A percentile compares a stretch with the other conserved stretches of the same genome.
Evolutionary conservation across 2,888 invertebrate species (phyloP).

Genomic region (Pimpla rufipes): DNA sequence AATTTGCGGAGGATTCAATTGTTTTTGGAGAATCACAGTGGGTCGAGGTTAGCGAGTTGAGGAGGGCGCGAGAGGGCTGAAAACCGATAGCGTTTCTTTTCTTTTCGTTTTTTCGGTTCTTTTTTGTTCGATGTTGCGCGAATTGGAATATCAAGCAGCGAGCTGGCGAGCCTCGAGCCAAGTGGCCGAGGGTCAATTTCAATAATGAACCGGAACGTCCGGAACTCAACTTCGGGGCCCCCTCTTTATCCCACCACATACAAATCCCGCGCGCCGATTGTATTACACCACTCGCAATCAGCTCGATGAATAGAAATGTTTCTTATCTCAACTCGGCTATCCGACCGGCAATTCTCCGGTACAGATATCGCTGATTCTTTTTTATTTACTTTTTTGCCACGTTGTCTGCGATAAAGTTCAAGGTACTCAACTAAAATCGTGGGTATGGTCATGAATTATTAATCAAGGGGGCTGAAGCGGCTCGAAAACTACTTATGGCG

Average conservation of each 20-base stretch:
- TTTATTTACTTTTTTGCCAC: not conserved
- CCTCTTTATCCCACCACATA: constrained; percentile 14
- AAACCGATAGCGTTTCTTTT: not conserved
- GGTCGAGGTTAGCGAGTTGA: not conserved
- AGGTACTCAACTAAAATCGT: constrained; percentile 2
- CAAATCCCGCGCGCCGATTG: constrained; percentile 51
- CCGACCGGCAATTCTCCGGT: constrained; percentile 16
- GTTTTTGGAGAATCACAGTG: not conserved
- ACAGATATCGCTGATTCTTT: constrained; percentile 2
- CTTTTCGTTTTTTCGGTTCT: too few relatives aligned
- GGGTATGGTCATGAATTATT: constrained; percentile 3
- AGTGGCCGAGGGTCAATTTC: constrained; percentile 44
- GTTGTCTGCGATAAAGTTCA: constrained; percentile 2
- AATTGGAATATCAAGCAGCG: constrained; percentile 25
- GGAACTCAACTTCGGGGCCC: constrained; percentile 27
- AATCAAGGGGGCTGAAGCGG: not conserved
- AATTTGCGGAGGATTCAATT: constrained; percentile 5
- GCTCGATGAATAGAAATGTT: constrained; percentile 45
- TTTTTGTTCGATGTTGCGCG: too few relatives aligned
- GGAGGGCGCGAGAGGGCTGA: not conserved
- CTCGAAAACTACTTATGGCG: not conserved
- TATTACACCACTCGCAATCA: constrained; percentile 65
- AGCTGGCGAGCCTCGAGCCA: constrained; percentile 4
- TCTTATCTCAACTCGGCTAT: constrained; percentile 22
- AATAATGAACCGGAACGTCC: constrained; percentile 54